phyloP scores from a whole-genome alignment of 2,113 vertebrate genomes.

The Engraulis encrasicolus region DNA sequence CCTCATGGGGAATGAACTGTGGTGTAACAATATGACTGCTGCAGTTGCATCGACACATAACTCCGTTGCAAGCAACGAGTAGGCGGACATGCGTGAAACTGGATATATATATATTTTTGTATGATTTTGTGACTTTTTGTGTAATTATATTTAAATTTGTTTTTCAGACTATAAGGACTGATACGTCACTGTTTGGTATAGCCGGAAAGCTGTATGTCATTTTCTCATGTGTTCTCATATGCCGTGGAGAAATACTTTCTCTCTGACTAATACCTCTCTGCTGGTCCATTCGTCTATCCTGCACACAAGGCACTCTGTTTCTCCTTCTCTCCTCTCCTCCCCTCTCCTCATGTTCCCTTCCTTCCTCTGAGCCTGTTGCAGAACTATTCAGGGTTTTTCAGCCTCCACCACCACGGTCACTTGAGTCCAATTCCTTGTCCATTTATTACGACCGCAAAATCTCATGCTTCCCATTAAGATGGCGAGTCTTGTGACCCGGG shows the following conservation, averaged over 20 bases:
- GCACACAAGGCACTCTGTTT: neutral
- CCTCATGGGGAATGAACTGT: neutral
- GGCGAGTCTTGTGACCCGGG: slow-evolving; percentile 38
- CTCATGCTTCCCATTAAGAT: slow-evolving; percentile 43
- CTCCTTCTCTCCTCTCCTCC: too few relatives aligned
- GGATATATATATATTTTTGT: neutral
- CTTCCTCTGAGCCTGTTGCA: neutral
- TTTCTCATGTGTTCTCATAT: neutral
- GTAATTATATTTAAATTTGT: neutral
- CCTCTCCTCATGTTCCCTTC: neutral
- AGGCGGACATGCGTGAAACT: neutral
- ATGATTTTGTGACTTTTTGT: neutral
- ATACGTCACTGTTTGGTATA: neutral
- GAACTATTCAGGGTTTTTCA: slow-evolving; percentile 7
- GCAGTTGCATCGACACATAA: neutral
- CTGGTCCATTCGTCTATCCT: neutral
- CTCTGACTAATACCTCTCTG: neutral
- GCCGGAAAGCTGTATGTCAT: neutral
- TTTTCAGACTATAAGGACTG: neutral
- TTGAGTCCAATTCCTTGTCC: slow-evolving; percentile 38
- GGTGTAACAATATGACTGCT: neutral
- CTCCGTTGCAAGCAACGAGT: neutral
- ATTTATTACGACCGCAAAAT: slow-evolving; percentile 8
- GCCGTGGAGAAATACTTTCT: too few relatives aligned
- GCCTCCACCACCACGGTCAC: slow-evolving; percentile 22